These are phyloP conservation scores for Marmota monax DNA, from an alignment of 2,113 vertebrate genomes.

Conservation along the genomic window DNA sequence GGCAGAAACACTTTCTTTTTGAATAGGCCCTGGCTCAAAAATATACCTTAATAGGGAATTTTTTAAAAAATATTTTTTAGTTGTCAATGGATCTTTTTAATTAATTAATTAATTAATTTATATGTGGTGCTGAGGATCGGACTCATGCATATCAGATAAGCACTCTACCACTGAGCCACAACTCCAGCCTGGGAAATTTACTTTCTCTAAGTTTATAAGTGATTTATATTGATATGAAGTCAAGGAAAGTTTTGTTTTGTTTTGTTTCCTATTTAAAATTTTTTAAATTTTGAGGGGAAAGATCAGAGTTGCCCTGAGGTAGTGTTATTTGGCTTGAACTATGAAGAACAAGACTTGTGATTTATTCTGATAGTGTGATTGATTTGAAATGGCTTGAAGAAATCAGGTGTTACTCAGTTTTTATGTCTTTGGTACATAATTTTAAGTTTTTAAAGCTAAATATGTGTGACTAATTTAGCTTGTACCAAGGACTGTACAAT, in stretches of 20 bases:
- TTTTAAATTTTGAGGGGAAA: neutral
- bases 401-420: slow-evolving; percentile 37
- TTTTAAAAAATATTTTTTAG: no score
- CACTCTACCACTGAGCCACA: no score
- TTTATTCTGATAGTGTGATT: slow-evolving; percentile 21
- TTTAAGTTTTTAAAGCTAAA: slow-evolving; percentile 18
- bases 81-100: no score
- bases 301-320: neutral
- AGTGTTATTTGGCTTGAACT: slow-evolving; percentile 39
- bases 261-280: neutral
- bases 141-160: no score
- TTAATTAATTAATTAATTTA: no score
- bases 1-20: neutral
- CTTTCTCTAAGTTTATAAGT: slow-evolving; percentile 36
- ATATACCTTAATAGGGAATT: neutral
- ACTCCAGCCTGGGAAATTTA: neutral
- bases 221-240: slow-evolving; percentile 6
- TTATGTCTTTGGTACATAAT: slow-evolving; percentile 9
- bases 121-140: no score
- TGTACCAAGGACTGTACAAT: neutral
- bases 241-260: neutral
- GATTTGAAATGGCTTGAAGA: slow-evolving; percentile 25
- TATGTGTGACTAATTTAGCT: neutral
- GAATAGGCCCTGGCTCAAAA: neutral
- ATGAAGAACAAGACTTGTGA: neutral